These are phyloP conservation scores for Agrypnia vestita DNA, from an alignment of 1,140 invertebrate species.

Conservation along the genomic window DNA sequence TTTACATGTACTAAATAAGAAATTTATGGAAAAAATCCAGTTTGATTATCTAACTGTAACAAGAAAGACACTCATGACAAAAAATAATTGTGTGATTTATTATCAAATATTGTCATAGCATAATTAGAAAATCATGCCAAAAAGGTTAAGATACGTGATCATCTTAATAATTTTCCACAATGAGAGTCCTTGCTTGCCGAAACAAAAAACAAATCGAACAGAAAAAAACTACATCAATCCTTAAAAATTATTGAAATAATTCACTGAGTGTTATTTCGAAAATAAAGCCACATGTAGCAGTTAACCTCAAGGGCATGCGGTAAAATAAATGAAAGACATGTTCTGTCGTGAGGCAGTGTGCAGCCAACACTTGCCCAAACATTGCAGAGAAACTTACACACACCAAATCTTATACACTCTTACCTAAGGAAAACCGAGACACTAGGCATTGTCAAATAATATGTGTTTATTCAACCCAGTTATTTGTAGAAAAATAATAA, in stretches of 20 bases:
- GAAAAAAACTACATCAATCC: constrained; percentile 49
- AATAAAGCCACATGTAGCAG: constrained; percentile 49
- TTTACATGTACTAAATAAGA: background rate
- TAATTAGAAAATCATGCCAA: background rate
- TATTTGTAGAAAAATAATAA: background rate
- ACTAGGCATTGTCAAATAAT: background rate
- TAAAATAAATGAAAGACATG: constrained; percentile 20
- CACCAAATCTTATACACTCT: too few species aligned
- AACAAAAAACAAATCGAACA: constrained; percentile 45
- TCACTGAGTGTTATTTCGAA: constrained; percentile 47
- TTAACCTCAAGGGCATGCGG: constrained; percentile 46
- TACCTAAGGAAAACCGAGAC: too few species aligned
- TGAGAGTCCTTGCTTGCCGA: constrained; percentile 14
- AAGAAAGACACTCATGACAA: constrained; percentile 34
- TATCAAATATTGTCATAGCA: background rate
- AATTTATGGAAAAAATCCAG: constrained; percentile 5
- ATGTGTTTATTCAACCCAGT: constrained; percentile 4
- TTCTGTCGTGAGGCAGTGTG: constrained; percentile 2
- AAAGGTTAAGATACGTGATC: background rate
- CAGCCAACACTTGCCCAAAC: background rate
- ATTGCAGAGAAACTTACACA: too few species aligned
- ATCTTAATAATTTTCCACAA: background rate
- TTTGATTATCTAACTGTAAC: constrained; percentile 16
- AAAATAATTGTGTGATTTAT: background rate
- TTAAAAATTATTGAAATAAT: constrained; percentile 41